Evolutionary conservation across 1,140 invertebrate species (phyloP), one percentile per base, ranked within the genome.

Genomic region (Eciton burchellii): DNA sequence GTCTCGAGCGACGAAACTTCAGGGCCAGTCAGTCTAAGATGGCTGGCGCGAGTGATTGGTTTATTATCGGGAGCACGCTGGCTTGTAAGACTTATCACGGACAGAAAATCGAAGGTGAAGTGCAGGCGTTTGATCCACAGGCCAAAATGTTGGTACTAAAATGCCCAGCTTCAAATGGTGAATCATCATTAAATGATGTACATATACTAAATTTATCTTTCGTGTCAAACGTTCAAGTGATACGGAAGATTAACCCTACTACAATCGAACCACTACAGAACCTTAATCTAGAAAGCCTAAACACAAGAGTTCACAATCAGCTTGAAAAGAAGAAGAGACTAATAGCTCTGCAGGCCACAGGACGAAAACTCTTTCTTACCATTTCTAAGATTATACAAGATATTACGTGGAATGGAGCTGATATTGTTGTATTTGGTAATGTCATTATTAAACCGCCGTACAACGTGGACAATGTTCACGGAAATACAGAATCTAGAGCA

Each of bases 121-220:
- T 99, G n/a, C 90, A 98, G 85, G 98, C 97, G 52, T 99, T 98
- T 91, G 98, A 98, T 95, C 96, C 97, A 89, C 96, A 97, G 92
- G 97, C 97, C 83, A 98, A 98, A 95, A 97, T 98, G 96, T 94
- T 98, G 60, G 97, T 98, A 90, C 94, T 98, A 89, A 98, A 97
- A 96, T 96, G 96, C 90, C 94, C 95, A 79, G 94, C 97, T 60
- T 95, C 96, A 41, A 96, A 94, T 90, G 96, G 96, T 79, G 94
- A 96, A 89, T 91, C 96, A 43, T 96, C 96, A 81, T 94, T 97
- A 82, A 97, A 97, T 92, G 97, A 99, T 94, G 96, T 99, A 45
- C 96, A 97, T 92, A 96, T 98, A 94, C 95, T 99, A 72, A 99
- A 99, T 95, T 95, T 99, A 91, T 96, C 97, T 81, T 95, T 97